Base-by-base conservation (phyloP, 2,888 invertebrate species). In the Idaea straminata region DNA sequence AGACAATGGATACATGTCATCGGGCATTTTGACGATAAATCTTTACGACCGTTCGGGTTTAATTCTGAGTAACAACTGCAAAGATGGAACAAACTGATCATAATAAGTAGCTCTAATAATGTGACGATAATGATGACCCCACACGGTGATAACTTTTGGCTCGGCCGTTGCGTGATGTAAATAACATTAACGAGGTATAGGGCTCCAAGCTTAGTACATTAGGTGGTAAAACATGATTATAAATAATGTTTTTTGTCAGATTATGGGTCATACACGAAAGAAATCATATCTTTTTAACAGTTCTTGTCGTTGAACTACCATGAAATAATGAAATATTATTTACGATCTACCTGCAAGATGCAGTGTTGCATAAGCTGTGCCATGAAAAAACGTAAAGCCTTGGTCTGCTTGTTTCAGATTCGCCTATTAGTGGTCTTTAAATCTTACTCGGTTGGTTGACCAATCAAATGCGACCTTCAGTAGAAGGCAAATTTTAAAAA, bases 1-100 rank as follows among this genome's bases (percentile, higher is more conserved):
- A 63, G 89, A 83, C 67, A 94, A 82, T 35, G 95, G 95, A 81
- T 94, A 94, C 47, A 59, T 59, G 4, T 59, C 59, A 34, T 59
- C 59, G 5, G 59, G 59, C 59, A 59, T 59, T 25, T 34, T 59
- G 59, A 34, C 4, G 34, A 25, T 25, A 47, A 47, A 66, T 66
- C 15, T n/a, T 36, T 35, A 62, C 63, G 74, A 74, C 75, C 69
- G 75, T 59, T 69, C 72, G 61, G 66, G 67, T 72, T 68, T 66
- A 70, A 72, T 73, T 70, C 72, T 74, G 66, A 76, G 74, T 65
- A 71, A 74, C 69, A 71, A 85, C 82, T 86, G 80, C 61, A 69
- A 68, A 66, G 67, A 64, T 64, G 61, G 70, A 69, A 71, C 65
- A 73, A 72, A 66, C 73, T 72, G 74, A 73, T 77, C 78, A 79